These are phyloP conservation scores for Cantharis rufa DNA, from an alignment of 2,888 invertebrate genomes.

Conservation along the genomic window DNA sequence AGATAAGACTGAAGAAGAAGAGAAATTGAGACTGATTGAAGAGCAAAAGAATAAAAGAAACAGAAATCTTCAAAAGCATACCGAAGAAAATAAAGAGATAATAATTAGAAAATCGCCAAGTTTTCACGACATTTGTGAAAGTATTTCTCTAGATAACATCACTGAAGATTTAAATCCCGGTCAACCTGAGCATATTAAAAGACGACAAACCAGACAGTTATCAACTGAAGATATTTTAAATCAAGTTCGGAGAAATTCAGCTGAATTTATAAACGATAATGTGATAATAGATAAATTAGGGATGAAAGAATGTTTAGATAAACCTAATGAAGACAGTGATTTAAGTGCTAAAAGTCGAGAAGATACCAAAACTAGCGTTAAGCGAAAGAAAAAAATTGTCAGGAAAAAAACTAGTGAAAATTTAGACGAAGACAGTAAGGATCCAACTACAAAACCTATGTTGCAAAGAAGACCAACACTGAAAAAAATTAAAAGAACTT, in stretches of 20 bases:
- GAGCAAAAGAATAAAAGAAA: constrained; percentile 29
- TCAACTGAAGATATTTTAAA: constrained; percentile 48
- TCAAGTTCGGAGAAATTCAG: constrained; percentile 60
- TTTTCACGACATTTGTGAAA: constrained; percentile 62
- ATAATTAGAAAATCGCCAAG: constrained; percentile 49
- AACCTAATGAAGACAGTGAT: constrained; percentile 52
- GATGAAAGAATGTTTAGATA: constrained; percentile 61
- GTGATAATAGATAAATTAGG: constrained; percentile 61
- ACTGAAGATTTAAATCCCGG: constrained; percentile 62
- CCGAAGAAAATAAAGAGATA: constrained; percentile 15
- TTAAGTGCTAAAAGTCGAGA: constrained; percentile 16
- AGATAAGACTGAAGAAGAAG: constrained; percentile 58
- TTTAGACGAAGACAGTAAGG: constrained; percentile 30
- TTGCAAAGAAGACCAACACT: constrained; percentile 34
- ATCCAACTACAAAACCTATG: constrained; percentile 4
- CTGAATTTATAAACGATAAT: constrained; percentile 63
- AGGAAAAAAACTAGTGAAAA: constrained; percentile 46
- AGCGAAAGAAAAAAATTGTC: constrained; percentile 46
- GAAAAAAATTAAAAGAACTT: constrained; percentile 43
- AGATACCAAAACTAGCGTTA: constrained; percentile 38
- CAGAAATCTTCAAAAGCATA: not conserved
- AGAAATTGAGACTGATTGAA: constrained; percentile 33
- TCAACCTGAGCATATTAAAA: constrained; percentile 51
- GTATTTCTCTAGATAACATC: constrained; percentile 59
- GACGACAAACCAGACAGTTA: constrained; percentile 51